Base-by-base conservation (phyloP, 2,113 vertebrate species). In the Catharus bicknelli region DNA sequence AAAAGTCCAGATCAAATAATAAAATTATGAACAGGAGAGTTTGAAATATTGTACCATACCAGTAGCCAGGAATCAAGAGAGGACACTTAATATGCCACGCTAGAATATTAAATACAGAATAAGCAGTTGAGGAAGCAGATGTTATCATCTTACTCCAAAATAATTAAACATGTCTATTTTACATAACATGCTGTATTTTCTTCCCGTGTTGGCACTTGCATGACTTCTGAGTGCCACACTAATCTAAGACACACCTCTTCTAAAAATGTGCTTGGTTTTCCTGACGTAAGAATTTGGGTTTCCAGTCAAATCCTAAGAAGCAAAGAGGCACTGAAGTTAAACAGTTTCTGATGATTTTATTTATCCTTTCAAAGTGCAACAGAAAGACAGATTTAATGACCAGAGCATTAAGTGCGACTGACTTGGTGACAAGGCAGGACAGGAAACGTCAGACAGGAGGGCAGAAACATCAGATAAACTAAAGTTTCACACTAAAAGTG, bases 231-330 rank as follows among this genome's bases (percentile, higher is more conserved):
- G 93, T 77, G 90, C 77, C 78, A 40, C 47, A 7, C 80, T 91
- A 90, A 75, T 88, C 72, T 43, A 48, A 78, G 84, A 74, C 90
- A 90, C 93, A 74, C 91, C 84, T 94, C 82, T 80, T 83, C 45
- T 48, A 94, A 90, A 94, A 94, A 94, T 90, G 91, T 80, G 23
- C 47, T 74, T 74, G 32, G 54, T 87, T 91, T 85, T 58, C 67
- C 55, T 63, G 59, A 66, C 59, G 21, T 48, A 67, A 83, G 29
- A 88, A 18, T 93, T 90, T 38, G 36, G 10, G 62, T 83, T 91
- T 91, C 34, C 83, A 34, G 42, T 93, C 22, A 23, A 81, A 59
- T 48, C 64, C 42, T 85, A 23, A 57, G 80, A 86, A 83, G 58
- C 47, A 87, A 26, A 66, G 23, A 57, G 30, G 16, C 36, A 21